Base-by-base conservation (phyloP, 2,888 invertebrate species). In the Hypercompe scribonia region DNA sequence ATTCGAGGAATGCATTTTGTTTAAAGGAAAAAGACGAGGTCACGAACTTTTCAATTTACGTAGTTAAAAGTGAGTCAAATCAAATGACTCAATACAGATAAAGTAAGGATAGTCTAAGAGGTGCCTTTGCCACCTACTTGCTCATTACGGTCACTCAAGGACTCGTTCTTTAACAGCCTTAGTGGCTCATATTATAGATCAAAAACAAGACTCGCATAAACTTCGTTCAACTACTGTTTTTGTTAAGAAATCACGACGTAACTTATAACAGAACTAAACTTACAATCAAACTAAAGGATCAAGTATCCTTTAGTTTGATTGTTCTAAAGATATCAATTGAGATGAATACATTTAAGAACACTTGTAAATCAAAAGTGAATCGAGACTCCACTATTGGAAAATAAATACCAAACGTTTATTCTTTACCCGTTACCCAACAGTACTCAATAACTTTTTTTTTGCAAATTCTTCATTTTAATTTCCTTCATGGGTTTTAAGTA, bases 71-170 rank as follows among this genome's bases (percentile, higher is more conserved):
- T 61, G 28, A 65, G 65, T 39, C 28, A 39, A n/a, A 31, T 28
- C 31, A 61, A 31, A 31, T 50, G 50, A 50, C 50, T 50, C 61
- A 61, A 31, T 89, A 87, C 79, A 78, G 85, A 84, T 89, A 84
- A 86, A 86, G 86, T 84, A 31, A 76, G 72, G 72, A 86, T 84
- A 87, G 46, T 24, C 82, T 83, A 80, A 77, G 82, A 81, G 88
- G 86, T 89, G 89, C 87, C 89, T 85, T 71, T 70, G 77, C 82
- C 87, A 78, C 92, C 91, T 87, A 91, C 85, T 74, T 78, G 76
- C 77, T 81, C 83, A 78, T 70, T 70, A 83, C 84, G 92, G 92
- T 91, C 89, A 89, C 79, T 87, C 88, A 91, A 91, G 90, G 91
- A 87, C 90, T 86, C 71, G 75, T 79, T 71, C 77, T 74, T 76